Base-by-base conservation (phyloP, 53 echinoderm and acorn worm genomes). In the Hippasteria phrygiana region DNA sequence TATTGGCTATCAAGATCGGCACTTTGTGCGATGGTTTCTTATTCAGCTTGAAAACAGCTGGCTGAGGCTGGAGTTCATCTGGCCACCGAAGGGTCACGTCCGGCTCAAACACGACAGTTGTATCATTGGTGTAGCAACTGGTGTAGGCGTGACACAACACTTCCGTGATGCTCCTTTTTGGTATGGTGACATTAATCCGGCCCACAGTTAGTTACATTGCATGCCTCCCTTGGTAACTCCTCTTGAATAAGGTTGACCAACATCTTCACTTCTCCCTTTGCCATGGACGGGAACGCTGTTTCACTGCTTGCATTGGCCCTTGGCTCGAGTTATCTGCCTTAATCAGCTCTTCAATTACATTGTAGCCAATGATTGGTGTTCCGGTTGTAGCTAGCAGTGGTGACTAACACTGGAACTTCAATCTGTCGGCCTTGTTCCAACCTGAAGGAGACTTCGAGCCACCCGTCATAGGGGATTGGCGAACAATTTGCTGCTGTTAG, bases 301-400 rank as follows among this genome's bases (percentile, higher is more conserved):
- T n/a, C n/a, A n/a, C n/a, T n/a, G n/a, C n/a, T n/a, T n/a, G n/a
- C n/a, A n/a, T n/a, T 6, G 31, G 43, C n/a, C 26, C 26, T n/a
- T 20, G 18, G 43, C 43, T 39, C 16, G 22, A 16, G 41, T 17
- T 16, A 24, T 74, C 41, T n/a, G n/a, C n/a, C n/a, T n/a, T n/a
- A n/a, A n/a, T n/a, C n/a, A n/a, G n/a, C n/a, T n/a, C n/a, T n/a
- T 90, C 77, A 43, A 93, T 93, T 12, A 93, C 93, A 45, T 93
- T 93, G 84, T 55, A 93, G 10, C 90, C 90, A 53, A 90, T 89
- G 76, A 89, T 92, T 1, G 93, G 93, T 28, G 59, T 78, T 45
- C 50, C 74, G 3, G 74, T 31, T 17, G n/a, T n/a, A n/a, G n/a
- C 38, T 46, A 24, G 40, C 80, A 16, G 29, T 43, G 34, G 89